Evolutionary conservation across 1,140 invertebrate genomes (phyloP), one percentile per base, ranked within the genome.

Genomic region (Bombus ignitus): DNA sequence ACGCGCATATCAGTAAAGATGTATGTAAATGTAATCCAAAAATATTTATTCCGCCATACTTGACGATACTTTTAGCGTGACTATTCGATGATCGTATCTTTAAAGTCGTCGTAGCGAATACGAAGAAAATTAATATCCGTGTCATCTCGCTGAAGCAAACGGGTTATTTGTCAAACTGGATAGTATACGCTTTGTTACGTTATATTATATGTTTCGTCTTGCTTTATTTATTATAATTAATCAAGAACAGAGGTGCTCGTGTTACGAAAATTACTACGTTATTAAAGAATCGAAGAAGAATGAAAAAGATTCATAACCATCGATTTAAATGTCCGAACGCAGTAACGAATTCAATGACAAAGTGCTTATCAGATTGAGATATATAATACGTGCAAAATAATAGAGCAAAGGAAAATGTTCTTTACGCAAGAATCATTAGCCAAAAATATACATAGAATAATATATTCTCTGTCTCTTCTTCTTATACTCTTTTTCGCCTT

Each of bases 311-410:
- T 15, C 42, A 37, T 70, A 53, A 53, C 5, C 18, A 53, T 70
- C 22, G 62, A 83, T 42, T 39, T 42, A 35, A 66, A 53, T 59
- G 57, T 81, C 6, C 32, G n/a, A 39, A 32, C 25, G 39, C 35
- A 22, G 13, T 71, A 37, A 72, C 18, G 22, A 81, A 5, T 81
- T 72, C 72, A 59, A 42, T 25, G 68, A 57, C 1, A 28, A 42
- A 81, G 12, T 73, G 18, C n/a, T 81, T 62, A 39, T n/a, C 47
- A 59, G n/a, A 35, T 81, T 32, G 18, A 81, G 13, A 42, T 42
- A 15, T 78, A 66, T 35, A 37, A 13, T 71, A 81, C 28, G 12
- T 13, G 35, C 0, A 53, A 22, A 8, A 53, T 53, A 44, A 81
- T 32, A 35, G n/a, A 25, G 28, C 37, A 59, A 47, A 39, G 15